Base-by-base conservation (phyloP, 2,888 invertebrate genomes). In the Bhutanitis thaidina region DNA sequence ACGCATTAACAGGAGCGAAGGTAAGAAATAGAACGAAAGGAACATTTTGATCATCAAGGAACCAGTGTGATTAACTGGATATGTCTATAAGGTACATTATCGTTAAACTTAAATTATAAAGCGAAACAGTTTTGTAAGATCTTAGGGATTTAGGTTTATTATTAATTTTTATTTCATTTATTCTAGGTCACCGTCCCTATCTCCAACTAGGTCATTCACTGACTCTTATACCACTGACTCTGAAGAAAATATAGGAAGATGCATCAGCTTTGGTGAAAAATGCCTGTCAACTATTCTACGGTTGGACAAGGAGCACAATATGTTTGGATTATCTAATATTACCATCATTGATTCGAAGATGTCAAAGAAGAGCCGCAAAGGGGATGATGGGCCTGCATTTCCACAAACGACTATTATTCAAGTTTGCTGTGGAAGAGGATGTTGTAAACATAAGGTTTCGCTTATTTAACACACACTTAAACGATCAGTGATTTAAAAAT, bases 321-420 rank as follows among this genome's bases (percentile, higher is more conserved):
- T 89, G 67, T 89, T 89, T 60, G 88, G 88, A 1, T 55, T 89
- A 14, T 86, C 87, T 1, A 80, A 81, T 57, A 78, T 86, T 51
- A 70, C 82, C 32, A 78, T 84, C 37, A 69, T 77, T 54, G 77
- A 74, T 44, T 56, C 75, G 34, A 71, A 62, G 29, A 58, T 67
- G 32, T 74, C 76, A 16, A 75, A 65, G 56, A 76, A 71, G 51
- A 69, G 57, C 36, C 69, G 70, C 30, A 82, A 78, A 46, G 73
- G 80, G 0, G 75, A 77, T 12, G 71, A 76, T 1, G 77, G 63
- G 37, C 69, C 88, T 1, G 80, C 73, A 10, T 89, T 89, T 43
- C 86, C 74, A 39, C 88, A 89, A 57, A 85, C 80, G 13, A 75
- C 86, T n/a, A 87, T 89, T 10, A 78, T 89, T 4, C 84, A 87